Evolutionary conservation across 2,888 invertebrate species (phyloP), one percentile per base, ranked within the genome.

Genomic region (Ormyrus labotus): DNA sequence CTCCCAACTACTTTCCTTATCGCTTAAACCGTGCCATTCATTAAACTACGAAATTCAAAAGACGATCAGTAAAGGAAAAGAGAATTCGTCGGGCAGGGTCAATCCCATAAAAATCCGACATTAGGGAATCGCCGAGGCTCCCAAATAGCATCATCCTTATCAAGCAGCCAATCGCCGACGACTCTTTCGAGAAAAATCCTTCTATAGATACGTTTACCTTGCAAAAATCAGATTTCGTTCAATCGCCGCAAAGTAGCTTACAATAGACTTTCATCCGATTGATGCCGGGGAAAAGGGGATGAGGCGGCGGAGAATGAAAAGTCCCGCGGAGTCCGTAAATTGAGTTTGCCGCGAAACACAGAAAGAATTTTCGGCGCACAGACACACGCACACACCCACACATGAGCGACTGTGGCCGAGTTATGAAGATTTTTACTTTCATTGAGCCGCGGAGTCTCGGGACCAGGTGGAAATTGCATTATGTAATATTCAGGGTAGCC

Each of bases 401-500:
- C 53, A 6, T 3, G n/a, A 47, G 51, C 53, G 10, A 3, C 34
- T 34, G 34, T 34, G 34, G 34, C 45, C 5, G 68, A 65, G 57
- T 72, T 73, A 78, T 63, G 73, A 78, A 73, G 78, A 73, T 68
- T 78, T 73, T 78, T 78, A 78, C 67, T 73, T 73, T 60, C 63
- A 67, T 51, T 58, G 64, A 13, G 10, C 10, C 45, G 48, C 34
- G 19, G 8, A 2, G 6, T 4, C 6, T 1, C 8, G 45, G 67
- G 34, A 60, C 48, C 84, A 85, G 84, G 84, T 87, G 86, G 85
- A 87, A 87, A 88, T 88, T 88, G 86, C 86, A 86, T 88, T 86
- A 86, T 88, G 87, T 87, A 88, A 88, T 88, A 88, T 89, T 87
- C 87, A 88, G 85, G 84, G 83, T 83, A 83, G 78, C 80, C 75